Evolutionary conservation across 1,140 invertebrate genomes (phyloP), one percentile per base, ranked within the genome.

Genomic region (Nephila pilipes): DNA sequence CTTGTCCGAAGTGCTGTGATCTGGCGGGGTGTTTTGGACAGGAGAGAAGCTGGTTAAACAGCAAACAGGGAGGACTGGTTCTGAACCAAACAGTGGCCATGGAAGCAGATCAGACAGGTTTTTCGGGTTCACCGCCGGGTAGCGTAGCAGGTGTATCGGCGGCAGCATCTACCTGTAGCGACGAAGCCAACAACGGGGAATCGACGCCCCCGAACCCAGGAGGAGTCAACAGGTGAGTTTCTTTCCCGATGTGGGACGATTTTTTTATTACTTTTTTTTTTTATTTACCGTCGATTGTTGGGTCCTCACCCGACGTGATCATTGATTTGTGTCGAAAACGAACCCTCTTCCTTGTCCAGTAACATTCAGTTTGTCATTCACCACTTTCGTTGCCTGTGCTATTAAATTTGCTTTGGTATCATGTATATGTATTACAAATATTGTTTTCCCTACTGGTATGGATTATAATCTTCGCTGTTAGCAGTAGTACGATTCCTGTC

Each of bases 31-130:
- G 89, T 91, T 81, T 83, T 83, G 65, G 25, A 36, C 85, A 58
- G 85, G 32, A 69, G 88, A 69, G 81, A 85, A 54, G 36, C 90
- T 46, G 60, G 90, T 83, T 22, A 58, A 14, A 65, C 58, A 29
- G 25, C 36, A 85, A 92, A 92, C 90, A 92, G 81, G 90, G 90
- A 54, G 79, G 90, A 92, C 90, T 92, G 90, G 90, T 92, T 92
- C 88, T 69, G 29, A 18, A 58, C 75, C 16, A 20, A 57, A 90
- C 29, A 80, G 57, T 81, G 79, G 32, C 83, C 65, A 93, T 93
- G 91, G 91, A 93, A 87, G 65, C 63, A 60, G 91, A 93, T 75
- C 91, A 93, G 91, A 93, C 91, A 85, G 91, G 91, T 93, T 93
- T 93, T 93, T 93, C 91, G 91, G 65, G 91, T 93, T 93, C 91